phyloP scores from a whole-genome alignment of 2,797 vertebrate species.

The Sandelia bainsii region DNA sequence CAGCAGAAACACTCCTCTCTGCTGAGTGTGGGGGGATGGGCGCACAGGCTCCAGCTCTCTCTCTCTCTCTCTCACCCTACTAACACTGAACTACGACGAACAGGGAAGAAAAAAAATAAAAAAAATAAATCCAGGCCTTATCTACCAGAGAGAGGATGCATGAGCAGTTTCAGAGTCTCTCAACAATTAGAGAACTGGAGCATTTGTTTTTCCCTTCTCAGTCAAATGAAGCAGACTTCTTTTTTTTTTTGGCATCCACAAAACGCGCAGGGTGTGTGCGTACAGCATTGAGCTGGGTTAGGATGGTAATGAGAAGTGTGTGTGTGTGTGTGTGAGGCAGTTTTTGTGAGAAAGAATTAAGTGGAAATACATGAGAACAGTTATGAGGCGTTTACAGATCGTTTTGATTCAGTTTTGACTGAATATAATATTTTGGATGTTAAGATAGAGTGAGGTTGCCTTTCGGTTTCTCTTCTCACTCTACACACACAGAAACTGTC shows the following conservation, averaged over 20 bases:
- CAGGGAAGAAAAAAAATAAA: constrained; percentile 13
- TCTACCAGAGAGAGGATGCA: constrained; percentile 69
- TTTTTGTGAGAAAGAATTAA: constrained; percentile 25
- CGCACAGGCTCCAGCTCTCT: constrained; percentile 71
- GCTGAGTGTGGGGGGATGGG: constrained; percentile 87
- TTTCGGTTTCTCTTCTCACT: constrained; percentile 63
- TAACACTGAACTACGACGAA: constrained; percentile 72
- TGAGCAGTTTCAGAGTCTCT: constrained; percentile 72
- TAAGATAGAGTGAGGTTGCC: constrained; percentile 40
- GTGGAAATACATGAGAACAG: constrained; percentile 11
- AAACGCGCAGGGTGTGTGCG: constrained; percentile 58
- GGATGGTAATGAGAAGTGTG: constrained; percentile 67
- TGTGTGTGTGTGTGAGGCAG: constrained; percentile 30
- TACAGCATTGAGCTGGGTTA: constrained; percentile 45
- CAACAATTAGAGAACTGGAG: constrained; percentile 60
- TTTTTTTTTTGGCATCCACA: constrained; percentile 61
- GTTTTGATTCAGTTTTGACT: constrained; percentile 1
- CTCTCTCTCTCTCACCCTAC: constrained; percentile 68
- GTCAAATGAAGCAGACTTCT: constrained; percentile 69
- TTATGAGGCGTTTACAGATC: constrained; percentile 21
- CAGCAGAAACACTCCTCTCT: constrained; percentile 86
- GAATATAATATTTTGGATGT: constrained; percentile 31
- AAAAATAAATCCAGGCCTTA: constrained; percentile 63
- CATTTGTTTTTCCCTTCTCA: constrained; percentile 26
- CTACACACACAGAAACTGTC: constrained; percentile 12